A percentile compares a stretch with the other conserved stretches of the same genome.
Evolutionary conservation across 2,113 vertebrate species (phyloP).

Genomic region (Gulo gulo): DNA sequence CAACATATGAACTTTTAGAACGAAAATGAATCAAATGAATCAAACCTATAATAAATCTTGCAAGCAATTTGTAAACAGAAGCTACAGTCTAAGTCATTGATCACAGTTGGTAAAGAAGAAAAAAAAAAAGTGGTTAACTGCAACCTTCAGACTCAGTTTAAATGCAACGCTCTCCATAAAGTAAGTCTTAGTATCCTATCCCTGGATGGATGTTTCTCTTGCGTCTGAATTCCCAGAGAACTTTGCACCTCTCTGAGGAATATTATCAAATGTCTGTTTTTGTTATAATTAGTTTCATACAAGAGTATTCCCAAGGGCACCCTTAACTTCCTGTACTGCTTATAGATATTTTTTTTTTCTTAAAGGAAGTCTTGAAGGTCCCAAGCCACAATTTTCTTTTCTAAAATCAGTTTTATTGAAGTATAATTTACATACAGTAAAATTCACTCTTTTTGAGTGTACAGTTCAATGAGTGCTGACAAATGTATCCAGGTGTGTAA

Average conservation of each 20-base stretch:
- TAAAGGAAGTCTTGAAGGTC: neutral
- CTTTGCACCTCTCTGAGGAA: neutral
- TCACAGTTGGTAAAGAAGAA: neutral
- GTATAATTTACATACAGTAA: neutral
- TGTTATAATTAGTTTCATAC: neutral
- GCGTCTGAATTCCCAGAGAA: neutral
- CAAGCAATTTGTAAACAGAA: neutral
- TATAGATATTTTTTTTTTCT: slow-evolving; percentile 23
- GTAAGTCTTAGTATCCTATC: neutral
- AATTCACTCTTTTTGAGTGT: neutral
- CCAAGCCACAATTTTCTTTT: slow-evolving; percentile 8
- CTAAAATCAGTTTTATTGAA: neutral
- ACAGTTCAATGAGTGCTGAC: neutral
- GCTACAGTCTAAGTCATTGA: neutral
- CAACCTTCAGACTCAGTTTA: neutral
- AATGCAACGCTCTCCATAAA: neutral
- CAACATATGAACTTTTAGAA: neutral
- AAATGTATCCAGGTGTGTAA: neutral
- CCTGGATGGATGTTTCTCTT: neutral
- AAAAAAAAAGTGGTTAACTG: neutral
- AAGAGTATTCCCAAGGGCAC: slow-evolving; percentile 17
- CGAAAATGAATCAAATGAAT: neutral
- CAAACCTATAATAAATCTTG: neutral
- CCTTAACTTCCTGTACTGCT: neutral
- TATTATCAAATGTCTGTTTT: neutral